Evolutionary conservation across 2,888 invertebrate species (phyloP).

Genomic region (Nemotelus pantherinus): DNA sequence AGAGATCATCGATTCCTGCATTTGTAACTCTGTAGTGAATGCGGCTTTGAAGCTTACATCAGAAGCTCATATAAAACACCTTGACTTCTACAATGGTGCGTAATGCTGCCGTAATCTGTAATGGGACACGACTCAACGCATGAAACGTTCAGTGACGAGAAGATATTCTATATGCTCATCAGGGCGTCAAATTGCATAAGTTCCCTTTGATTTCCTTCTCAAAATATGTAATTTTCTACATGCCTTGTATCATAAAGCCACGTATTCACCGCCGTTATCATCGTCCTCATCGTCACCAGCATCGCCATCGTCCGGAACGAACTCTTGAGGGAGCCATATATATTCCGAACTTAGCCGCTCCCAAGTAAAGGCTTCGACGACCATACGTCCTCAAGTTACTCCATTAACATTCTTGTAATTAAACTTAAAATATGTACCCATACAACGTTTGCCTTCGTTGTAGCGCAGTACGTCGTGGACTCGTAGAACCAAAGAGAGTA

Average conservation of each 20-base stretch:
- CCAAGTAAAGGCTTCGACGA: not conserved
- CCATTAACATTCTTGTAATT: conserved; percentile 35
- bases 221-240: conserved; percentile 32
- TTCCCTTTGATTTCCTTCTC: not conserved
- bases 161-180: conserved; percentile 9
- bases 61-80: no score
- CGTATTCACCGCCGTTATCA: not conserved
- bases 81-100: no score
- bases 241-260: not conserved
- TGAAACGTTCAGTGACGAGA: no score
- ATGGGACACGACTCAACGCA: no score
- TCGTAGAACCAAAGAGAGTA: no score
- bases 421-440: conserved; percentile 26
- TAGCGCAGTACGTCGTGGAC: not conserved
- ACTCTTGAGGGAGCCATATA: not conserved
- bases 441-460: not conserved
- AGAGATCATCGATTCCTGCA: no score
- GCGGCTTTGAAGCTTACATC: no score
- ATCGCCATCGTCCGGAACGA: conserved; percentile 4
- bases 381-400: conserved; percentile 1
- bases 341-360: not conserved
- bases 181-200: conserved; percentile 23
- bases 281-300: not conserved
- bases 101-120: no score
- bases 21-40: no score